Percentiles rank a stretch among this genome's conserved stretches.
Evolutionary conservation across 2,113 vertebrate species (phyloP).

Genomic region (Thamnaconus septentrionalis): DNA sequence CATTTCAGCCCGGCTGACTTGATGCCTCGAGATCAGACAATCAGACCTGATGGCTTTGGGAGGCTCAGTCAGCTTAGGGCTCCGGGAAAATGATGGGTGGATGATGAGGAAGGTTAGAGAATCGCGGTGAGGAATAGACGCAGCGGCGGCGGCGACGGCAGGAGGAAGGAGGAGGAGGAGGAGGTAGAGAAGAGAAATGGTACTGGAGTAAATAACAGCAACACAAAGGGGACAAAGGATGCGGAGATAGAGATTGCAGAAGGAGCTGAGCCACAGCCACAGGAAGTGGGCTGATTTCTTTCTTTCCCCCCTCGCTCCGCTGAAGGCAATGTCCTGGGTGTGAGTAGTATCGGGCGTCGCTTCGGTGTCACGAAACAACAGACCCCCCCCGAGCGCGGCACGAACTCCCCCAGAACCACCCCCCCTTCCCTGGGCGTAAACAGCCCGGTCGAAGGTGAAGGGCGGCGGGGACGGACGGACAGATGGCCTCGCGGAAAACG

Average conservation of each 20-base stretch:
- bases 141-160: not conserved
- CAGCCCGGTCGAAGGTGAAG: constrained; percentile 63
- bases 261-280: constrained; percentile 23
- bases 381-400: constrained; percentile 9
- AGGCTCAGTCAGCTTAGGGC: constrained; percentile 69
- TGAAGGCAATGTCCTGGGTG: constrained; percentile 15
- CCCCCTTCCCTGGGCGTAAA: constrained; percentile 40
- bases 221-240: constrained; percentile 55
- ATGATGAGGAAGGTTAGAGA: constrained; percentile 61
- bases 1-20: constrained; percentile 57
- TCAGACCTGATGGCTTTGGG: constrained; percentile 68
- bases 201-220: constrained; percentile 55
- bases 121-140: constrained; percentile 37
- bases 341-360: constrained; percentile 16
- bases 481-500: constrained; percentile 35
- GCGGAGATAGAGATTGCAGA: constrained; percentile 47
- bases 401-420: constrained; percentile 4
- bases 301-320: constrained; percentile 5
- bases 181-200: constrained; percentile 46
- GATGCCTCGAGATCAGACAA: constrained; percentile 67
- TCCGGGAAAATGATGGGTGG: constrained; percentile 58
- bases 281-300: constrained; percentile 37
- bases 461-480: constrained; percentile 50
- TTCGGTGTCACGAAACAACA: constrained; percentile 41
- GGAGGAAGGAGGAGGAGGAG: constrained; percentile 29